phyloP scores from a whole-genome alignment of 2,113 vertebrate genomes.

The Gracilinanus agilis region DNA sequence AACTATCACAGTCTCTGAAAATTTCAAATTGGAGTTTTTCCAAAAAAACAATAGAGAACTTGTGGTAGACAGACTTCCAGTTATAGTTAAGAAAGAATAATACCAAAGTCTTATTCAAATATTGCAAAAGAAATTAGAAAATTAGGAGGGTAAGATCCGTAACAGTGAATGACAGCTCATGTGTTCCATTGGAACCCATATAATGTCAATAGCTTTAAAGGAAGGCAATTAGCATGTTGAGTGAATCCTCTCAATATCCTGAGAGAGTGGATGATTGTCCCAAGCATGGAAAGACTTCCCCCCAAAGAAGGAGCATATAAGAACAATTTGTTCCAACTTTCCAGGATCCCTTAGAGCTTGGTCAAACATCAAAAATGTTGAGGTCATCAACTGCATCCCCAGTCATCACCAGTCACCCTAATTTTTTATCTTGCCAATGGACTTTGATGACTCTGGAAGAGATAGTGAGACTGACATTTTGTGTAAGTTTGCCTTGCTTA shows the following conservation, averaged over 20 bases:
- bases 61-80: neutral
- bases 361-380: too few relatives aligned
- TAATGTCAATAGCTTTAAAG: neutral
- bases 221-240: neutral
- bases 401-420: too few relatives aligned
- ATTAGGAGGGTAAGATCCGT: neutral
- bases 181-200: neutral
- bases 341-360: too few relatives aligned
- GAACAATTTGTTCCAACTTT: too few relatives aligned
- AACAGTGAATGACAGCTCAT: neutral
- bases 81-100: neutral
- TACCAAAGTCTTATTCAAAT: neutral
- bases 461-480: too few relatives aligned
- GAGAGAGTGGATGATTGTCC: too few relatives aligned
- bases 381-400: too few relatives aligned
- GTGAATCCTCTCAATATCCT: neutral
- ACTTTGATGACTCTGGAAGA: too few relatives aligned
- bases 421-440: too few relatives aligned
- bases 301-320: too few relatives aligned
- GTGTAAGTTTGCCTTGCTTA: too few relatives aligned
- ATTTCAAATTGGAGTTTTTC: neutral
- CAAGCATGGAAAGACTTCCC: too few relatives aligned
- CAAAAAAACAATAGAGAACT: neutral
- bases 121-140: neutral
- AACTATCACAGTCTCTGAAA: neutral